Conservation (phyloP, 2,888 invertebrate species). For the Zaprionus bogoriensis region DNA sequence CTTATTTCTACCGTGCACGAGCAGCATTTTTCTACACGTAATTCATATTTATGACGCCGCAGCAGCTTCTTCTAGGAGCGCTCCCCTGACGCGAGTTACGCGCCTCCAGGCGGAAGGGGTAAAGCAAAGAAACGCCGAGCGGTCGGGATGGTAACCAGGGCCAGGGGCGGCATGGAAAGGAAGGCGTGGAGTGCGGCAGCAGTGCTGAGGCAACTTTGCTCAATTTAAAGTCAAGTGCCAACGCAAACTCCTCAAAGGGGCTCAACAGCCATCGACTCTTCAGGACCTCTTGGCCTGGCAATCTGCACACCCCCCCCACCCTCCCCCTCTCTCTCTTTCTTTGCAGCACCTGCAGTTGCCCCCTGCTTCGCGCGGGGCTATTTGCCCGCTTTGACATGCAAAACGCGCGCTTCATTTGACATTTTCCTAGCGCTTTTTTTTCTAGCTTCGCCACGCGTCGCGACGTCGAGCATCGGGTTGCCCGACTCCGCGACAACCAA, state of each 20-base stretch:
- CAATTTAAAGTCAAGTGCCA: conserved; percentile 76
- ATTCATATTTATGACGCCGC: conserved; percentile 68
- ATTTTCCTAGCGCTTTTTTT: conserved; percentile 57
- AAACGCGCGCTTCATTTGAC: conserved; percentile 76
- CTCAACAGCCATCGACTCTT: conserved; percentile 57
- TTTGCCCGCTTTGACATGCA: conserved; percentile 72
- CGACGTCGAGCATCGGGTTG: conserved; percentile 48
- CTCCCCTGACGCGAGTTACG: conserved; percentile 27
- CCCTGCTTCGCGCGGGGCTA: conserved; percentile 20
- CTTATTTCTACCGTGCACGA: conserved; percentile 10
- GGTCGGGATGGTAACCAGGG: conserved; percentile 6
- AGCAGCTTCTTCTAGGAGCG: conserved; percentile 1
- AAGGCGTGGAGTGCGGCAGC: background rate
- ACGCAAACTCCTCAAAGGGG: conserved; percentile 66
- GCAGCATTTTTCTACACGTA: conserved; percentile 51
- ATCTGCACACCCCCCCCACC: conserved; percentile 27
- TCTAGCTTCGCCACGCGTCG: conserved; percentile 27
- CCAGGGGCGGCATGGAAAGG: background rate
- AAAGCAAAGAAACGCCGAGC: conserved; percentile 8
- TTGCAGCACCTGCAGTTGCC: background rate
- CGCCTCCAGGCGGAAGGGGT: conserved; percentile 25
- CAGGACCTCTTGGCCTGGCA: conserved; percentile 54
- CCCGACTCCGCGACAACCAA: conserved; percentile 44
- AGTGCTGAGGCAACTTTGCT: conserved; percentile 46
- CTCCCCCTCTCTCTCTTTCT: too few relatives aligned